Percentiles rank a stretch among this genome's conserved stretches.
Evolutionary conservation across 2,888 invertebrate genomes (phyloP).

Genomic region (Lissocephala sabroskyi): DNA sequence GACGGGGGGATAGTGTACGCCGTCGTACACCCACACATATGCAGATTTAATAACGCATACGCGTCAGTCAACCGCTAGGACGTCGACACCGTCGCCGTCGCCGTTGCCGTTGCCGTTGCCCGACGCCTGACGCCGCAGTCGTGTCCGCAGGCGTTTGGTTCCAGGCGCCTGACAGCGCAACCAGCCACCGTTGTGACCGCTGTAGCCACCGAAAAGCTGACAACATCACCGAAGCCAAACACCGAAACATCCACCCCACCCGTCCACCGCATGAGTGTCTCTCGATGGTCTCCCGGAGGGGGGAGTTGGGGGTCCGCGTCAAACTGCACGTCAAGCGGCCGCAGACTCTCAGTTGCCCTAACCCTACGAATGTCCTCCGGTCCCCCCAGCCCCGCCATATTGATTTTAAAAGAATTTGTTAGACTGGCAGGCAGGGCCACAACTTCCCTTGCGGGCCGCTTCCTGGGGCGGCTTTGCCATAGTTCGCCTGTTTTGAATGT

Average conservation of each 20-base stretch:
- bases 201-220: conserved; percentile 50
- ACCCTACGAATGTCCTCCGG: too few relatives aligned
- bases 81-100: conserved; percentile 52
- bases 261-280: background rate
- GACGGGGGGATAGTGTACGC: conserved; percentile 2
- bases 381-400: conserved; percentile 21
- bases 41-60: conserved; percentile 59
- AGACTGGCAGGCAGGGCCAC: too few relatives aligned
- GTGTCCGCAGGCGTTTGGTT: conserved; percentile 2
- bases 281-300: too few relatives aligned
- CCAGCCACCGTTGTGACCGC: conserved; percentile 35
- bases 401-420: conserved; percentile 53
- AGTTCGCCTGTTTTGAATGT: conserved; percentile 49
- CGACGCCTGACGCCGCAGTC: conserved; percentile 3
- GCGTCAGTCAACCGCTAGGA: conserved; percentile 59
- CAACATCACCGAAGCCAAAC: conserved; percentile 45
- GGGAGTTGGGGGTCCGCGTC: background rate
- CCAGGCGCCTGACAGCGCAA: conserved; percentile 1
- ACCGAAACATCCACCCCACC: conserved; percentile 13
- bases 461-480: background rate
- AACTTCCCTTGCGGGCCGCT: background rate
- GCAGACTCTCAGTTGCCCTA: background rate
- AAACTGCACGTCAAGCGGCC: background rate
- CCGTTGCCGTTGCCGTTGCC: too few relatives aligned
- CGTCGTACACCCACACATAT: conserved; percentile 26